A percentile compares a stretch with the other conserved stretches of the same genome.
Conservation (phyloP, 2,888 invertebrate genomes). For the Ormyrus nitidulus region DNA sequence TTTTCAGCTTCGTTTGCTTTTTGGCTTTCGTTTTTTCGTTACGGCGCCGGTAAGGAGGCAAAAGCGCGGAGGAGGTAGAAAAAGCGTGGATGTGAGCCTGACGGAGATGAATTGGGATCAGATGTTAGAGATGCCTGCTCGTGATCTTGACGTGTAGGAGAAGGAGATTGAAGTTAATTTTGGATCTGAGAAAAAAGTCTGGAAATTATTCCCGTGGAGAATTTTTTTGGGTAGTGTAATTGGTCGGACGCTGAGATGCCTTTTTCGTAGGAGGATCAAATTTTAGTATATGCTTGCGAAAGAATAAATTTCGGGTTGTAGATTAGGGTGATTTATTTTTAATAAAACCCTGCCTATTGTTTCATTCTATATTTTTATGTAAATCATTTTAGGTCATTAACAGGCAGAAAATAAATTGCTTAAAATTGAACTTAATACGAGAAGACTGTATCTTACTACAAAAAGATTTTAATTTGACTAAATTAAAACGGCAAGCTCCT, state of each 20-base stretch:
- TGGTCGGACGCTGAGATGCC: slow-evolving; percentile 6
- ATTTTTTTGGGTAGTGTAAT: slow-evolving; percentile 43
- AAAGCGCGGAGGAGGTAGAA: slow-evolving; percentile 15
- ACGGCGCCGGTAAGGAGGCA: neutral
- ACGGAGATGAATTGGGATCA: slow-evolving; percentile 53
- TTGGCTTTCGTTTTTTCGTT: neutral
- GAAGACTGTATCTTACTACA: too few relatives aligned
- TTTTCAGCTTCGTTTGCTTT: slow-evolving; percentile 27
- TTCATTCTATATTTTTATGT: too few relatives aligned
- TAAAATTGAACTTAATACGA: too few relatives aligned
- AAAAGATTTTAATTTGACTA: too few relatives aligned
- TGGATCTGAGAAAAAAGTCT: slow-evolving; percentile 19
- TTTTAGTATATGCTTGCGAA: too few relatives aligned
- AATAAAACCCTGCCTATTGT: too few relatives aligned
- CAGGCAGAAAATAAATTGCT: too few relatives aligned
- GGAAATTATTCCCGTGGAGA: slow-evolving; percentile 24
- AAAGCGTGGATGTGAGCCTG: neutral
- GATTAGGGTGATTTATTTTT: too few relatives aligned
- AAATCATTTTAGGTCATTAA: too few relatives aligned
- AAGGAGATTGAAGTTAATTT: slow-evolving; percentile 40
- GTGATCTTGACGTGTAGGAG: slow-evolving; percentile 16
- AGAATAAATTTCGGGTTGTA: too few relatives aligned
- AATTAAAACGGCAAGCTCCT: too few relatives aligned
- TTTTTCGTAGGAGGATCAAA: slow-evolving; percentile 15
- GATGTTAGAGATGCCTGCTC: slow-evolving; percentile 32